Conservation (phyloP, 2,888 invertebrate genomes). For the Ormyrus rosae region DNA sequence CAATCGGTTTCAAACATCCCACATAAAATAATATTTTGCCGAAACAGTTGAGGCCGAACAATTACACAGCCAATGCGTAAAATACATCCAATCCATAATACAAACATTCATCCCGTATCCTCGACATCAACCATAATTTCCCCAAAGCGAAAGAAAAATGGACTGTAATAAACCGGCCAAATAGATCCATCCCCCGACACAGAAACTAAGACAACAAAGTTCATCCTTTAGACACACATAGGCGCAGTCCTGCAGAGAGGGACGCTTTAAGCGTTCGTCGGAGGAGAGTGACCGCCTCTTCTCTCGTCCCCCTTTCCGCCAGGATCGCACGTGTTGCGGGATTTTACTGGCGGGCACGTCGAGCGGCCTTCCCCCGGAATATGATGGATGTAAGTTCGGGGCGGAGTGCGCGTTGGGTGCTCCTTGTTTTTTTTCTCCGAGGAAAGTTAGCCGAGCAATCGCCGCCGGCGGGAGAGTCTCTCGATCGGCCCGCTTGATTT, state of each 20-base stretch:
- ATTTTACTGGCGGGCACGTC: conserved; percentile 34
- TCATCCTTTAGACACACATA: background rate
- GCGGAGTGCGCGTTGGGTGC: conserved; percentile 16
- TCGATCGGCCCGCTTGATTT: conserved; percentile 47
- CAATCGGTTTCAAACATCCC: no score
- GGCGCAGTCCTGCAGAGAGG: background rate
- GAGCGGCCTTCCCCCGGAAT: background rate
- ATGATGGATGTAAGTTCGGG: conserved; percentile 48
- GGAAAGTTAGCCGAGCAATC: conserved; percentile 41
- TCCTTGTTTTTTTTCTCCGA: background rate
- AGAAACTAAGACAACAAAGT: background rate
- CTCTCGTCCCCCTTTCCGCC: background rate
- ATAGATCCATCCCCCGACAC: background rate
- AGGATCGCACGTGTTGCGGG: conserved; percentile 51
- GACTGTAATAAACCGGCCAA: conserved; percentile 11
- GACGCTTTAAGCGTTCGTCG: background rate
- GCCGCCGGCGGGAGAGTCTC: conserved; percentile 26
- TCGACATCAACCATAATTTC: no score
- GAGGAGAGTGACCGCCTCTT: conserved; percentile 17
- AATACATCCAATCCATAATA: no score
- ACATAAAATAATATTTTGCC: no score
- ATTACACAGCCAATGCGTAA: no score
- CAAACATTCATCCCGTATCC: no score
- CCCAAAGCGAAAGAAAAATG: background rate
- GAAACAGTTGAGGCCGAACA: no score